A percentile compares a stretch with the other conserved stretches of the same genome.
These are phyloP conservation scores for Gyrodactylus salaris DNA, from an alignment of 1,140 invertebrate species.

Conservation along the genomic window DNA sequence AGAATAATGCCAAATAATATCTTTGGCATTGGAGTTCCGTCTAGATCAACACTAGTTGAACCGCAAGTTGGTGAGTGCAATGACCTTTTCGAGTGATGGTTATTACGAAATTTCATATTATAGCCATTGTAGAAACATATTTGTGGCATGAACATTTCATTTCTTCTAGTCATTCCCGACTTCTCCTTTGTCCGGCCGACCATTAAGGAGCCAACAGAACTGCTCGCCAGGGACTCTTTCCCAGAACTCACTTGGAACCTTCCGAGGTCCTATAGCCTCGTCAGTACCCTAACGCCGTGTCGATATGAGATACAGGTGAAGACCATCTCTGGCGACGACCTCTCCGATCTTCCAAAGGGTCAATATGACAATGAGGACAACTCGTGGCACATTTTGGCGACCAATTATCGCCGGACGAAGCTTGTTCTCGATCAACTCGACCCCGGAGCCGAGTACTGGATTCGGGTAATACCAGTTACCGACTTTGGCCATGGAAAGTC, in stretches of 20 bases:
- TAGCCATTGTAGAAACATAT: not conserved
- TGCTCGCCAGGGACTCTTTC: not conserved
- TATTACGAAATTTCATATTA: not conserved
- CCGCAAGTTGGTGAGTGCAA: not conserved
- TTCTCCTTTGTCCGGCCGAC: not conserved
- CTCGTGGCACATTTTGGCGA: not conserved
- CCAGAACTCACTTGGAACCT: not conserved
- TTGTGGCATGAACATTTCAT: not conserved
- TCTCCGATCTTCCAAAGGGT: not conserved
- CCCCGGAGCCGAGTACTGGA: not conserved
- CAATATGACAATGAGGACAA: not conserved
- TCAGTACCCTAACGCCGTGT: not conserved
- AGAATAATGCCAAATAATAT: not conserved
- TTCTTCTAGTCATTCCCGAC: not conserved
- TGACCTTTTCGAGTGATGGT: not conserved
- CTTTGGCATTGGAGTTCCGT: not conserved
- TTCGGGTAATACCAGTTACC: not conserved
- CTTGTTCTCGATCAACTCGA: not conserved
- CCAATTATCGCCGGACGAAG: not conserved
- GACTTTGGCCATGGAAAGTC: not conserved
- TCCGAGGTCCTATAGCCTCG: not conserved
- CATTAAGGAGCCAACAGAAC: not conserved
- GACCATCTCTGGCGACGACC: not conserved
- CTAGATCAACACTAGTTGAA: not conserved
- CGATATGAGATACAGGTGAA: not conserved